Evolutionary conservation across 2,888 invertebrate species (phyloP), one percentile per base, ranked within the genome.

Genomic region (Sicus ferrugineus): DNA sequence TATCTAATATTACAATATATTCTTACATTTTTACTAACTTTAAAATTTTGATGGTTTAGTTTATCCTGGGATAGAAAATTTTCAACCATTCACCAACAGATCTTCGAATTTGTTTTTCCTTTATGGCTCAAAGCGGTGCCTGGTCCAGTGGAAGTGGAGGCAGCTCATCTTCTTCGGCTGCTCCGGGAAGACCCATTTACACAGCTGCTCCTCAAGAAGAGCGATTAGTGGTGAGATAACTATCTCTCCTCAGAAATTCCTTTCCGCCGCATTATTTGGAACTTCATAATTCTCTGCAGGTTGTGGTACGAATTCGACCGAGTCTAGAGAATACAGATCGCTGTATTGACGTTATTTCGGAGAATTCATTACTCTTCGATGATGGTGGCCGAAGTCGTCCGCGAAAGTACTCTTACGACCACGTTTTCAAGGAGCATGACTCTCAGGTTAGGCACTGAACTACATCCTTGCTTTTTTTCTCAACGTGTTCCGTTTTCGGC

Each of bases 241-340:
- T n/a, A n/a, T n/a, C n/a, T n/a, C n/a, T 72, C n/a, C n/a, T n/a
- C n/a, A n/a, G n/a, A n/a, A n/a, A n/a, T 50, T 50, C 23, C 19
- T 50, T 50, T 11, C 21, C 50, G 23, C 21, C 23, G 21, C 3
- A 5, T 19, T 3, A 1, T 50, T 50, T 5, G 9, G 19, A 21
- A 50, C 19, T 50, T n/a, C 48, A 48, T 21, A 50, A 19, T 19
- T 50, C 21, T 9, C 1, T 50, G 21, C 38, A 85, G 95, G 97
- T 97, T 72, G 95, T 94, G 61, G 93, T 97, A 68, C 90, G 97
- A 77, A 93, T 97, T 73, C 90, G 96, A 70, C 97, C 97, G 7
- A 88, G 94, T 73, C 90, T 90, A 73, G 97, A 97, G 86, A 89
- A 90, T 62, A 89, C 77, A 28, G 83, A 83, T 54, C 82, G 84